These are phyloP conservation scores for Sebastolobus altivelis DNA, from an alignment of 2,797 vertebrate genomes.

Conservation along the genomic window DNA sequence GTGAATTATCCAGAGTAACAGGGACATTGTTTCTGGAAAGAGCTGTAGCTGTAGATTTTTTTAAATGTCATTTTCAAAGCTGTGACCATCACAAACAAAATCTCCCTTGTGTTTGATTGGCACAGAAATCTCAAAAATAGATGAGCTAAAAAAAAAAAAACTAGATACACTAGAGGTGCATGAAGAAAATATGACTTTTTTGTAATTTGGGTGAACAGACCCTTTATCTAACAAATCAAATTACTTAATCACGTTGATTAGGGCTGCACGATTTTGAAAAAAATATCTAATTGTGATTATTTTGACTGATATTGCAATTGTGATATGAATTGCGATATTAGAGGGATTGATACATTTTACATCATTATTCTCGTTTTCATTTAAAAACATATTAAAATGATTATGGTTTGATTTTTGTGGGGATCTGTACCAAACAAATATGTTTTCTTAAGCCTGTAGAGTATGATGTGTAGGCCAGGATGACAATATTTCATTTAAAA, in stretches of 20 bases:
- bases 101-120: not conserved
- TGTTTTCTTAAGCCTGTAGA: too few species aligned
- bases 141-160: not conserved
- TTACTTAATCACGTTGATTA: not conserved
- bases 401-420: too few species aligned
- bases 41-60: not conserved
- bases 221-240: not conserved
- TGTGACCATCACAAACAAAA: not conserved
- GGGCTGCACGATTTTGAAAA: too few species aligned
- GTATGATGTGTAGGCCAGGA: too few species aligned
- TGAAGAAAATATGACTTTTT: not conserved
- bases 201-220: not conserved
- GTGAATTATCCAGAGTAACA: not conserved
- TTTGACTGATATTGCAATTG: too few species aligned
- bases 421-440: too few species aligned
- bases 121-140: not conserved
- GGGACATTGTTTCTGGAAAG: not conserved
- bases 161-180: not conserved
- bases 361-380: too few species aligned
- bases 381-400: too few species aligned
- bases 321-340: too few species aligned
- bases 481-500: too few species aligned
- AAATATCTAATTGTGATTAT: too few species aligned
- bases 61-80: not conserved
- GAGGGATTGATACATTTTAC: too few species aligned